Evolutionary conservation across 2,888 invertebrate genomes (phyloP), one percentile per base, ranked within the genome.

Genomic region (Leptopilina myrica): DNA sequence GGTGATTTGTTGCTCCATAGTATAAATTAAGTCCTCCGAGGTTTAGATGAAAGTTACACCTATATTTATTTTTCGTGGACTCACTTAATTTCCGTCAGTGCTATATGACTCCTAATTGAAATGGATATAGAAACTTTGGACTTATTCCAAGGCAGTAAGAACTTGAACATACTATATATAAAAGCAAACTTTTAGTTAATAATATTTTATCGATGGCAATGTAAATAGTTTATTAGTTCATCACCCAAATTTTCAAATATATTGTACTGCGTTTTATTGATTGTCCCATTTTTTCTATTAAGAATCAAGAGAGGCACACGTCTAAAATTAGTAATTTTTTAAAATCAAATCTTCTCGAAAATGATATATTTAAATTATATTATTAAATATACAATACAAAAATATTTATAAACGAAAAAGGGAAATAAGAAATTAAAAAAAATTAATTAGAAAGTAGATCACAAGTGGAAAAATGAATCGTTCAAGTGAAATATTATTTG

Each of bases 21-120:
- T 20, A 49, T 67, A 67, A 67, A 67, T 67, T 46, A 46, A 67
- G 67, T 67, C 67, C 67, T 67, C 12, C 12, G 67, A 49, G 67
- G 49, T 12, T 49, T 20, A 49, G 67, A 12, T 49, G 49, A 67
- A 67, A 67, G 67, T 67, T 67, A 67, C 49, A 49, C 11, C 9
- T 11, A 49, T 14, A 20, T 67, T 26, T 20, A 67, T 49, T 26
- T 49, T 67, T 67, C 46, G 20, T 49, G 14, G 20, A 67, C 67
- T 12, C 67, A 49, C 26, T 69, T 69, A 69, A 69, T 69, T 69
- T 69, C 7, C 26, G 15, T n/a, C 40, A 46, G 46, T 53, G 46
- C 20, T 33, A 33, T 49, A 40, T 65, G 33, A 12, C 66, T 69
- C 67, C 33, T 69, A 69, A 69, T 53, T 69, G 26, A 46, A 69